These are phyloP conservation scores for Vidua macroura DNA, from an alignment of 2,113 vertebrate species.

Conservation along the genomic window DNA sequence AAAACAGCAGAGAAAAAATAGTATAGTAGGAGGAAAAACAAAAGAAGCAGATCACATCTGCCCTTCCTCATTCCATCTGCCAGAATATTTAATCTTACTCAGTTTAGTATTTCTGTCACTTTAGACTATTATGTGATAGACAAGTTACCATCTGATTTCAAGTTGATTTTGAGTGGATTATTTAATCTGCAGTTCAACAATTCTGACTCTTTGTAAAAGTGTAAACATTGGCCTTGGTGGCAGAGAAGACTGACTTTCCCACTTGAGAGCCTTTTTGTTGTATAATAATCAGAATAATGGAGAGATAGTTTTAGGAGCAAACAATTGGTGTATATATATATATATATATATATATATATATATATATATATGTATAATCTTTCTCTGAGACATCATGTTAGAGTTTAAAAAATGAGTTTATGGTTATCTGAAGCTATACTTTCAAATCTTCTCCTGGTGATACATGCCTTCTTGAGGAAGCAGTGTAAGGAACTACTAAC, in stretches of 20 bases:
- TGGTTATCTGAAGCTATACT: neutral
- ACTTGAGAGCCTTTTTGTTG: neutral
- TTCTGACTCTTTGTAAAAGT: neutral
- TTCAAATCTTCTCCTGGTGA: neutral
- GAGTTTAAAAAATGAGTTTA: neutral
- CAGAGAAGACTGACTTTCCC: neutral
- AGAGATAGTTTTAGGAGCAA: neutral
- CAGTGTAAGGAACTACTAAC: neutral
- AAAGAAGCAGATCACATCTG: neutral
- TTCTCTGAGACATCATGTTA: neutral
- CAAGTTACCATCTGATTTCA: neutral
- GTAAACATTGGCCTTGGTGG: neutral
- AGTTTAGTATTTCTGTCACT: neutral
- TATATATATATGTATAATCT: neutral
- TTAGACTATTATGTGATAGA: neutral
- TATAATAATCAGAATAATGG: neutral
- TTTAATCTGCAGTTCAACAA: neutral
- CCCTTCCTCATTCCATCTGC: neutral
- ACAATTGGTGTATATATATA: neutral
- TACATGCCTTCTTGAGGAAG: neutral
- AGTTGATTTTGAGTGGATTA: neutral
- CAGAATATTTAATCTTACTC: neutral
- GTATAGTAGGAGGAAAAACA: neutral
- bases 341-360: fast-evolving
- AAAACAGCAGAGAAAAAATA: neutral